A percentile compares a stretch with the other conserved stretches of the same genome.
Evolutionary conservation across 2,888 invertebrate genomes (phyloP).

Genomic region (Alloplasta piceator): DNA sequence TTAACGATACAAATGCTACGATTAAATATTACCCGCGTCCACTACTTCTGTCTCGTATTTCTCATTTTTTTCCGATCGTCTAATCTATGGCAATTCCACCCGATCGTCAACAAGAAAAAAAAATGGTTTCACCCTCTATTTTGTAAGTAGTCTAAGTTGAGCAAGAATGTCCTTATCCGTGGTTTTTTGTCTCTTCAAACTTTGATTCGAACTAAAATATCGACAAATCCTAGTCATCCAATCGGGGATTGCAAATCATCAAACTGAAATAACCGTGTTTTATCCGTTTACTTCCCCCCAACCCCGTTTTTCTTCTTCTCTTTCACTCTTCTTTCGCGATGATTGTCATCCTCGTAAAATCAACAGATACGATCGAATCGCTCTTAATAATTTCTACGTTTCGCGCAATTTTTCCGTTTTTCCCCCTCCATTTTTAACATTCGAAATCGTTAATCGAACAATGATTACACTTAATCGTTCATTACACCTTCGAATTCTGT

Average conservation of each 20-base stretch:
- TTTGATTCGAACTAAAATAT: conserved; percentile 65
- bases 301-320: conserved; percentile 55
- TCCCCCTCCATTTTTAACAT: conserved; percentile 20
- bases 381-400: conserved; percentile 63
- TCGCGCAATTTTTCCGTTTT: conserved; percentile 35
- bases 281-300: conserved; percentile 61
- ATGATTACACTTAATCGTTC: conserved; percentile 58
- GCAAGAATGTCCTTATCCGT: conserved; percentile 71
- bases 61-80: conserved; percentile 33
- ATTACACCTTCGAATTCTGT: conserved; percentile 57
- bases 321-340: conserved; percentile 69
- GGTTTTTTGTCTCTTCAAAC: conserved; percentile 52
- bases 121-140: conserved; percentile 38
- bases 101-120: conserved; percentile 47
- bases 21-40: conserved; percentile 37
- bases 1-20: conserved; percentile 59
- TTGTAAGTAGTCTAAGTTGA: conserved; percentile 76
- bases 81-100: conserved; percentile 63
- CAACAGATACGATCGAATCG: conserved; percentile 71
- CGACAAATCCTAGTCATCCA: conserved; percentile 59
- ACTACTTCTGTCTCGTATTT: conserved; percentile 12
- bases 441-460: conserved; percentile 45
- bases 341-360: conserved; percentile 77
- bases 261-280: conserved; percentile 65
- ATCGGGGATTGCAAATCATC: conserved; percentile 46